These are phyloP conservation scores for Danio choprae DNA, from an alignment of 2,797 vertebrate species.

Conservation along the genomic window DNA sequence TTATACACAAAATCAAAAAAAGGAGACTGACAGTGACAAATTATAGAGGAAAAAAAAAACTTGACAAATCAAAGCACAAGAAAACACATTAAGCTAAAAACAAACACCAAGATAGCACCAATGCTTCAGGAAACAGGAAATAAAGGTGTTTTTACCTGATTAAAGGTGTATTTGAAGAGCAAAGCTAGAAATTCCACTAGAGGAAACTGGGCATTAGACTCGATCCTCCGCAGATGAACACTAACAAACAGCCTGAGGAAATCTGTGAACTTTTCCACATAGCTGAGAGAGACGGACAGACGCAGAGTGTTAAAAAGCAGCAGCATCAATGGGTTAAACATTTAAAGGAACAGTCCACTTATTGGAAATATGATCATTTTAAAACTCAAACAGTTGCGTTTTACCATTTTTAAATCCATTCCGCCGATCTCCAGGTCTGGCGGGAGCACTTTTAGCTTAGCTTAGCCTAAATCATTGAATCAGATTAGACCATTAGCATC, in stretches of 20 bases:
- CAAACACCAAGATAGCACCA: neutral
- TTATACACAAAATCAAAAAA: neutral
- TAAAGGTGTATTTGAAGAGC: constrained; percentile 98
- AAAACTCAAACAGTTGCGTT: too few relatives aligned
- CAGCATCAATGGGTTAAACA: constrained; percentile 18
- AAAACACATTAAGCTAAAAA: neutral
- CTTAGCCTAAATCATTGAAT: too few relatives aligned
- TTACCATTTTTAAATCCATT: too few relatives aligned
- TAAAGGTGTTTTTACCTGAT: constrained; percentile 85
- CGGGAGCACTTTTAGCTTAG: too few relatives aligned
- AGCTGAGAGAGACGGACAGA: constrained; percentile 77
- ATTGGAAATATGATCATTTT: too few relatives aligned
- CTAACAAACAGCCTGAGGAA: constrained; percentile 97
- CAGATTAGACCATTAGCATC: too few relatives aligned
- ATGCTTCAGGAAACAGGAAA: neutral
- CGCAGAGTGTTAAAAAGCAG: constrained; percentile 21
- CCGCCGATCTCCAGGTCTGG: too few relatives aligned
- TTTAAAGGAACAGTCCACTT: neutral
- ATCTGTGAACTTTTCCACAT: constrained; percentile 98
- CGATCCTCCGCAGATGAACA: constrained; percentile 94
- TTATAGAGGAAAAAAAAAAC: neutral
- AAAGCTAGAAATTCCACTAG: constrained; percentile 95
- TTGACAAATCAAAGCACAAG: neutral
- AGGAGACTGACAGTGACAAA: neutral
- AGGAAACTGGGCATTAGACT: constrained; percentile 96